Evolutionary conservation across 2,797 vertebrate genomes (phyloP), one percentile per base, ranked within the genome.

Genomic region (Anolis apletophallus): DNA sequence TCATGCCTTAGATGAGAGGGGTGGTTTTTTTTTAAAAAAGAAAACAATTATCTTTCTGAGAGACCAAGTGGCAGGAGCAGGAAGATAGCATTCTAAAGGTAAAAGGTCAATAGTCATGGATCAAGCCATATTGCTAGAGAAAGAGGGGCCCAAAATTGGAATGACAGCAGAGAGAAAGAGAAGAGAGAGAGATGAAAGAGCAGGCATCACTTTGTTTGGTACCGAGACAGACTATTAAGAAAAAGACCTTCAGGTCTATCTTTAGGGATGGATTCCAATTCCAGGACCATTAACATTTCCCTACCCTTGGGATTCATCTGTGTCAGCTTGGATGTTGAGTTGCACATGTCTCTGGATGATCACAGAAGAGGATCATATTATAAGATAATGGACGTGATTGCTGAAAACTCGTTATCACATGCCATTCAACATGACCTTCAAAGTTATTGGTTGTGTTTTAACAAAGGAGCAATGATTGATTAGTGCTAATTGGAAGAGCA

Each of bases 401-500:
- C 40, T 46, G 29, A 88, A 75, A 72, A 32, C 55, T 76, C n/a
- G 85, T 71, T 81, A 81, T 69, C 52, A 80, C 78, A 77, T 85
- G 50, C 50, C 19, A 54, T 87, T 90, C 81, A 76, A 64, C 67
- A 34, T 14, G 72, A 32, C 57, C 83, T 13, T 0, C 14, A 83
- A 82, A 92, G 76, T 61, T 83, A 40, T 89, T 71, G 26, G 36
- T 87, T 80, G 13, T 71, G 90, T 67, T 89, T 80, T 57, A 86
- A 86, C 76, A 85, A 81, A 80, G 40, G 19, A 88, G 69, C 36
- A 86, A 76, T 71, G 26, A 54, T 85, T 73, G 57, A 64, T 55
- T 34, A 67, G 1, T 23, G 73, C 0, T 85, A 74, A 69, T 2
- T 89, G 68, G 54, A 67, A 0, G 0, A 64, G 54, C 32, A 87